These are phyloP conservation scores for Drosophila aff. DNA, from an alignment of 1,140 invertebrate species.

Conservation along the genomic window DNA sequence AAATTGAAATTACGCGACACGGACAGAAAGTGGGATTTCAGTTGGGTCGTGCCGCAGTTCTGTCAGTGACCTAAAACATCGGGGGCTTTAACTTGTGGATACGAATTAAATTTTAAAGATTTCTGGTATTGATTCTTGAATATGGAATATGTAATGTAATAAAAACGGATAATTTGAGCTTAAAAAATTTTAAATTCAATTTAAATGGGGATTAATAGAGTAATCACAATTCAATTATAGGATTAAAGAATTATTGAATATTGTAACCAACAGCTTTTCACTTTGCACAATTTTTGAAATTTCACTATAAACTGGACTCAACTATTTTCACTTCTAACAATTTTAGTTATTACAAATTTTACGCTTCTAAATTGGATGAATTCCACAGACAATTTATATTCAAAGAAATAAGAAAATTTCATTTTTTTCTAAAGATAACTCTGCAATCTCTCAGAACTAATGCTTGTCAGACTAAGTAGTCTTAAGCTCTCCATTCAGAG, in stretches of 20 bases:
- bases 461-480: background rate
- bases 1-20: conserved; percentile 46
- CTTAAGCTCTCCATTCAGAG: background rate
- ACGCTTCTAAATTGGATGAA: background rate
- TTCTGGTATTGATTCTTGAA: background rate
- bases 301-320: too few species aligned
- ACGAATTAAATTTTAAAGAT: background rate
- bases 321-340: too few species aligned
- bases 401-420: background rate
- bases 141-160: too few species aligned
- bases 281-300: too few species aligned
- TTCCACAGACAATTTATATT: background rate
- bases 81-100: background rate
- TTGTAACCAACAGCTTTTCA: too few species aligned
- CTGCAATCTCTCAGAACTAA: too few species aligned
- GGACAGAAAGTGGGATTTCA: background rate
- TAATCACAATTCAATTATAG: too few species aligned
- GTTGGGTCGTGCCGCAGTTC: background rate
- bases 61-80: background rate
- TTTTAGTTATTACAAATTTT: background rate
- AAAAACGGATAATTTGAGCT: too few species aligned
- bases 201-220: too few species aligned
- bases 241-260: too few species aligned
- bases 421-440: background rate
- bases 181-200: too few species aligned